phyloP scores from a whole-genome alignment of 2,797 vertebrate species.

The Bovichtus diacanthus region DNA sequence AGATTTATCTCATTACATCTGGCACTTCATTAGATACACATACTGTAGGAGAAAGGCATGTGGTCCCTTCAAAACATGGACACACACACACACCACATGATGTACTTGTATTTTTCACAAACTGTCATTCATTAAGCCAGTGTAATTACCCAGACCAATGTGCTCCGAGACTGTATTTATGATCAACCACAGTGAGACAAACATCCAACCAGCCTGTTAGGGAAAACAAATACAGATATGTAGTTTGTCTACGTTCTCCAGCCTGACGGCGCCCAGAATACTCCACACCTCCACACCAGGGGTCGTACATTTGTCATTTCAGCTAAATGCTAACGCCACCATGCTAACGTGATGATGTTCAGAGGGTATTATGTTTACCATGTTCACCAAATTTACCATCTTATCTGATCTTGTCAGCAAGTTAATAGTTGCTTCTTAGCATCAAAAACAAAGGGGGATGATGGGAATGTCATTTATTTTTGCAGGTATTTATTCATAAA shows the following conservation, averaged over 20 bases:
- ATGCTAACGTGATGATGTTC: background rate
- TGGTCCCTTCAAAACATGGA: conserved; percentile 27
- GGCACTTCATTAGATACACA: conserved; percentile 71
- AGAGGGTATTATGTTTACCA: background rate
- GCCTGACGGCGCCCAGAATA: background rate
- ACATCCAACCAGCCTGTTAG: background rate
- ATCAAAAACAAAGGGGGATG: background rate
- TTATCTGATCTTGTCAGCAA: background rate
- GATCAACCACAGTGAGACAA: conserved; percentile 1
- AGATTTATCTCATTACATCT: conserved; percentile 74
- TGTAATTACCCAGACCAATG: conserved; percentile 19
- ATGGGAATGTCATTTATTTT: background rate
- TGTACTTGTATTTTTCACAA: conserved; percentile 26
- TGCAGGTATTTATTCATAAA: background rate
- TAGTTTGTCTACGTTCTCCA: background rate
- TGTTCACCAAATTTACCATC: background rate
- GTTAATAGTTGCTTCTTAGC: background rate
- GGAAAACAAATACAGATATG: background rate
- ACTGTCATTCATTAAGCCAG: conserved; percentile 24
- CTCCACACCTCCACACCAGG: background rate
- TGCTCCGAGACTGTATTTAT: conserved; percentile 10
- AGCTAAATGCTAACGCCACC: background rate
- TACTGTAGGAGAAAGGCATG: conserved; percentile 49
- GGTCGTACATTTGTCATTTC: background rate
- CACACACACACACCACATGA: background rate